Percentiles rank a stretch among this genome's conserved stretches.
Evolutionary conservation across 2,888 invertebrate species (phyloP).

Genomic region (Hipparchia semele): DNA sequence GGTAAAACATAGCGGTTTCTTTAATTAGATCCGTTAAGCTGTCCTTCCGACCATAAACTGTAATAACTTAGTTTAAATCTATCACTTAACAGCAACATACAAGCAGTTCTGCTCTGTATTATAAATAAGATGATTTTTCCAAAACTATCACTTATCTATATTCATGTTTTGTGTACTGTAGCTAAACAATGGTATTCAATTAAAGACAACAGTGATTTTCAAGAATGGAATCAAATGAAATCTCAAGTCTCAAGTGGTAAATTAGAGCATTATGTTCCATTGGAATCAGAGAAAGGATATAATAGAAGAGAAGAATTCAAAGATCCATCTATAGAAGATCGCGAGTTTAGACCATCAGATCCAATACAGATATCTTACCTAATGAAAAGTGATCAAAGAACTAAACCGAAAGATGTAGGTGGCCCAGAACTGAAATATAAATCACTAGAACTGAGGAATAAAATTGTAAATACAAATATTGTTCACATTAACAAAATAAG

Average conservation of each 20-base stretch:
- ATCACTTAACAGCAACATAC: constrained; percentile 21
- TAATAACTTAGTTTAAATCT: constrained; percentile 27
- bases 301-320: not conserved
- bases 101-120: not conserved
- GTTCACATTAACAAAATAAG: constrained; percentile 40
- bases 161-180: constrained; percentile 32
- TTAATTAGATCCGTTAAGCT: constrained; percentile 68
- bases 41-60: constrained; percentile 42
- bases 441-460: constrained; percentile 9
- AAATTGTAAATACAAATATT: constrained; percentile 13
- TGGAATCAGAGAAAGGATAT: not conserved
- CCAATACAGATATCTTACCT: constrained; percentile 15
- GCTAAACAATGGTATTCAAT: constrained; percentile 62
- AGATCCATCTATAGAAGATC: not conserved
- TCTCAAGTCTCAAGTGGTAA: not conserved
- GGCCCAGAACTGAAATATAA: not conserved
- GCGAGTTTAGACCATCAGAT: constrained; percentile 15
- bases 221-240: constrained; percentile 1
- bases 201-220: constrained; percentile 40
- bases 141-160: constrained; percentile 8
- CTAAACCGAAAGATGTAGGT: not conserved
- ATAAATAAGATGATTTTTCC: constrained; percentile 26
- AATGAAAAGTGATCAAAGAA: not conserved
- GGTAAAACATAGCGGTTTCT: constrained; percentile 66
- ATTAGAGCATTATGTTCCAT: not conserved